Percentiles rank a stretch among this genome's conserved stretches.
Conservation (phyloP, 2,888 invertebrate species). For the Molanna angustata region DNA sequence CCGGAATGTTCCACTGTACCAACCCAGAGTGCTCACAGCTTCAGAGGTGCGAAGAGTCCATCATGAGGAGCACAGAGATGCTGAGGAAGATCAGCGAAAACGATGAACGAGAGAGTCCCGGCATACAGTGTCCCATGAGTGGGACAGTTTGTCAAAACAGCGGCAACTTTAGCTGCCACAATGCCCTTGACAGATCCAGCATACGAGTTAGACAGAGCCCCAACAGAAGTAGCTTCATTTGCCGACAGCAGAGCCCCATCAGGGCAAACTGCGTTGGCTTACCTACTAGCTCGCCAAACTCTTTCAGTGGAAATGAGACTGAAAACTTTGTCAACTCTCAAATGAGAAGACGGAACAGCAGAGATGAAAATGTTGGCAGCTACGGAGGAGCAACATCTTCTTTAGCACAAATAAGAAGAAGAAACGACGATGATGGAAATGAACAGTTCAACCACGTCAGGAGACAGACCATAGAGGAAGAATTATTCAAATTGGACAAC, state of each 20-base stretch:
- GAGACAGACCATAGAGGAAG: slow-evolving; percentile 15
- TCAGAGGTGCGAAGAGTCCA: slow-evolving; percentile 1
- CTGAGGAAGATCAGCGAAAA: slow-evolving; percentile 13
- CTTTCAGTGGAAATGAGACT: neutral
- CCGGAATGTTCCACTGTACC: slow-evolving; percentile 10
- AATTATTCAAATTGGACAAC: slow-evolving; percentile 9
- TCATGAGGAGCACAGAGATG: slow-evolving; percentile 12
- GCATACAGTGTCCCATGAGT: slow-evolving; percentile 6
- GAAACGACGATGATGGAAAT: slow-evolving; percentile 7
- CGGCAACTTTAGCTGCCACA: slow-evolving; percentile 2
- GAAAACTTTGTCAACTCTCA: neutral
- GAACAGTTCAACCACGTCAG: neutral
- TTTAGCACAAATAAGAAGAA: slow-evolving; percentile 8
- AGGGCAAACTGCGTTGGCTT: slow-evolving; percentile 21
- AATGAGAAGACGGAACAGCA: slow-evolving; percentile 1
- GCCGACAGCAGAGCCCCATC: slow-evolving; percentile 11
- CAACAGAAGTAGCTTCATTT: slow-evolving; percentile 23
- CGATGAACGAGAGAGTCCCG: slow-evolving; percentile 1
- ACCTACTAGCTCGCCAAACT: slow-evolving; percentile 4
- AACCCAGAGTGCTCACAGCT: slow-evolving; percentile 15
- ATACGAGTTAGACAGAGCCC: slow-evolving; percentile 22
- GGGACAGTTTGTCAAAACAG: slow-evolving; percentile 10
- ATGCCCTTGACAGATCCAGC: slow-evolving; percentile 12
- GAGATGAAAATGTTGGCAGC: neutral
- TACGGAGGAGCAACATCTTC: slow-evolving; percentile 13